Base-by-base conservation (phyloP, 2,888 invertebrate genomes). In the Mantis religiosa region DNA sequence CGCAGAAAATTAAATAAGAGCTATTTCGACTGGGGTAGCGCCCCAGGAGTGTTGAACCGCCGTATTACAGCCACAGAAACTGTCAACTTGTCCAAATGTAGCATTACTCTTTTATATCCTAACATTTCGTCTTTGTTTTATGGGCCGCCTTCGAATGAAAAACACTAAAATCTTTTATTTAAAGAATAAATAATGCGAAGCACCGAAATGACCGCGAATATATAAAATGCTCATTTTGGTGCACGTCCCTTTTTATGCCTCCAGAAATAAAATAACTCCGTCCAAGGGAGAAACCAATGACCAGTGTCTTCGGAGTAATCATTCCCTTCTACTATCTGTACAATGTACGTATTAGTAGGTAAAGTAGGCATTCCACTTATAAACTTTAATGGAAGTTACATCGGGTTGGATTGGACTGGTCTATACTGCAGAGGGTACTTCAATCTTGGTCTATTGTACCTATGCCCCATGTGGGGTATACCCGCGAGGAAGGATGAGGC, bases 161-260 rank as follows among this genome's bases (percentile, higher is more conserved):
- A 30, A 87, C 20, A 28, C 25, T 82, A 87, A 87, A 87, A 81
- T 30, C 25, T 87, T 87, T 87, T 87, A 87, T 87, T 87, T 82
- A 82, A 25, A 7, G 54, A 30, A 87, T 82, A 28, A 87, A 87
- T 87, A 82, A 85, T 27, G 41, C 20, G 54, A 71, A 71, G 20
- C 54, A 71, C 54, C 25, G 54, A 20, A 71, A 71, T 3, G 20
- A 20, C 54, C 25, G 4, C 15, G 54, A 71, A 71, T 41, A 71
- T 71, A 71, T 71, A 71, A 71, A 71, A 71, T 71, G 20, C 54
- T 71, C 54, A 71, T 71, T 71, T 41, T 71, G 54, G 20, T 20
- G 54, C 54, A 15, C 20, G 54, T 71, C 20, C 6, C 20, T 25
- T 71, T 71, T 71, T 71, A 71, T 25, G 54, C 25, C 25, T 71